phyloP scores from a whole-genome alignment of 23 tunicate genomes.

The Ascidia mentula region DNA sequence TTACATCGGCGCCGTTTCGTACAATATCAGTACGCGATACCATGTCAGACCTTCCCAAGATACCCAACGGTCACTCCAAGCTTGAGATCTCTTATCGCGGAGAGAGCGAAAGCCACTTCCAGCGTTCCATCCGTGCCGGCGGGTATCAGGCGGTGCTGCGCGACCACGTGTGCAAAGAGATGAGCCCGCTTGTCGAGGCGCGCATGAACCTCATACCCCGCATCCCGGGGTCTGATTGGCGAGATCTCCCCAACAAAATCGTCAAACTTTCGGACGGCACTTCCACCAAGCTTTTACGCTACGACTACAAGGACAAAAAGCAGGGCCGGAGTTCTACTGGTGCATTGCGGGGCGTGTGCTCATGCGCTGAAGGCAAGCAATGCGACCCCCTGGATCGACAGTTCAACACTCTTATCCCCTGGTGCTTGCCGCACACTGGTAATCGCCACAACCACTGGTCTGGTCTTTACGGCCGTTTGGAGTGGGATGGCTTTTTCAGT shows the following conservation, averaged over 20 bases:
- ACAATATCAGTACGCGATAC: constrained; percentile 85
- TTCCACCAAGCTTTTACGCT: constrained; percentile 48
- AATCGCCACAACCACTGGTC: constrained; percentile 93
- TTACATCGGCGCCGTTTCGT: constrained; percentile 69
- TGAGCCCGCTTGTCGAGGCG: constrained; percentile 76
- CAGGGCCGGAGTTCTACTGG: constrained; percentile 79
- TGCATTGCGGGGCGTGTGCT: constrained; percentile 77
- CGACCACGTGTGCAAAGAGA: constrained; percentile 79
- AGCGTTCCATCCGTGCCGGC: constrained; percentile 59
- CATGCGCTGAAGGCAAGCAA: constrained; percentile 51
- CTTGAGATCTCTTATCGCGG: constrained; percentile 48
- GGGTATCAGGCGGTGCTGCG: constrained; percentile 52
- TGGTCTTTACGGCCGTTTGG: constrained; percentile 82
- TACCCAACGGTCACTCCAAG: constrained; percentile 75
- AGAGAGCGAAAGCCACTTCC: constrained; percentile 71
- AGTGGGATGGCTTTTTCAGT: constrained; percentile 89
- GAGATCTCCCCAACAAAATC: constrained; percentile 76
- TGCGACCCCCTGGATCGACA: constrained; percentile 87
- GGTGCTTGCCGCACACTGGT: constrained; percentile 90
- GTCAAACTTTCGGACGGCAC: constrained; percentile 80
- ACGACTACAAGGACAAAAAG: constrained; percentile 71
- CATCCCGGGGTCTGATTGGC: constrained; percentile 86
- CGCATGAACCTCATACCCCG: constrained; percentile 71
- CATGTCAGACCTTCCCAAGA: constrained; percentile 87
- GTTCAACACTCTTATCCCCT: constrained; percentile 80